These are phyloP conservation scores for Struthidea cinerea DNA, from an alignment of 2,113 vertebrate species.

Conservation along the genomic window DNA sequence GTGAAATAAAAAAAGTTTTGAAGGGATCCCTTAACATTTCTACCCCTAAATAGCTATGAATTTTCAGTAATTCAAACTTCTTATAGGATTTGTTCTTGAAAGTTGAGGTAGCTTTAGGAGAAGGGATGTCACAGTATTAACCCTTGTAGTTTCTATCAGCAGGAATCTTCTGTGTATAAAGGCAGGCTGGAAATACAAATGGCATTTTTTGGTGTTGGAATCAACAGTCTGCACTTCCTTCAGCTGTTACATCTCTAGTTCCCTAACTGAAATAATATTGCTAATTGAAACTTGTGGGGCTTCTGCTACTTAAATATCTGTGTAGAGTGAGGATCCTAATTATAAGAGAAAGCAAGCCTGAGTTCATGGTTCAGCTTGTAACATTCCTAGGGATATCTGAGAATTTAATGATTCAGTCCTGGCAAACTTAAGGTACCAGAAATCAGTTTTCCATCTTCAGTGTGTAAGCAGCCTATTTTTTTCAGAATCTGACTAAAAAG, in stretches of 20 bases:
- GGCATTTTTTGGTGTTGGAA: neutral
- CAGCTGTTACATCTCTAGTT: neutral
- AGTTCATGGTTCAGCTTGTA: neutral
- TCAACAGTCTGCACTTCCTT: neutral
- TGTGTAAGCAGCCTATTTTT: neutral
- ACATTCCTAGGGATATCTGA: neutral
- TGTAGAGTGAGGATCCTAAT: neutral
- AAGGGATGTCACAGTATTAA: neutral
- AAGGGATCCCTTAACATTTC: neutral
- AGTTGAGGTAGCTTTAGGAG: neutral
- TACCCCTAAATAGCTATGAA: neutral
- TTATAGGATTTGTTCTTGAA: neutral
- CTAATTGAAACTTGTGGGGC: neutral
- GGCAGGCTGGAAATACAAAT: neutral
- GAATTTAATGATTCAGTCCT: neutral
- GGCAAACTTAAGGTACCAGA: neutral
- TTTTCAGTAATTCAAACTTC: neutral
- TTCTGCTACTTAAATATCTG: neutral
- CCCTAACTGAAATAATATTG: neutral
- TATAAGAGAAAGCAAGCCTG: neutral
- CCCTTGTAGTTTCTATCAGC: neutral
- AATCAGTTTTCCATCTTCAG: neutral
- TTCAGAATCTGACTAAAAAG: neutral
- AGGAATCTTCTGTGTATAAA: neutral
- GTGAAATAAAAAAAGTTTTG: neutral